A percentile compares a stretch with the other conserved stretches of the same genome.
Evolutionary conservation across 2,888 invertebrate genomes (phyloP).

Genomic region (Thumatha senex): DNA sequence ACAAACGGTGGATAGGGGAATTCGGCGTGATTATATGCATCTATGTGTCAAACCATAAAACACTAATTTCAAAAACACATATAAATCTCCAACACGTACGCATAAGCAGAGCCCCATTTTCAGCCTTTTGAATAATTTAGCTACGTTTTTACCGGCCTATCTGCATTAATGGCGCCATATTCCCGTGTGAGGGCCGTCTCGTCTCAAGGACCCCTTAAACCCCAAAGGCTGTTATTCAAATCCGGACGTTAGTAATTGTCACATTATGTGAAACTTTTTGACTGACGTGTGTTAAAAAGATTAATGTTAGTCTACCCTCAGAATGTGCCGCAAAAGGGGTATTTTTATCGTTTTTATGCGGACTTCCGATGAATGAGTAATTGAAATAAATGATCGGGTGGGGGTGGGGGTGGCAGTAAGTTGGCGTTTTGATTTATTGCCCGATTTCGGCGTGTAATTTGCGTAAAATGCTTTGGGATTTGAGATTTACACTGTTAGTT

Average conservation of each 20-base stretch:
- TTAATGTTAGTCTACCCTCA: slow-evolving; percentile 42
- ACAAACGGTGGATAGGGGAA: no score
- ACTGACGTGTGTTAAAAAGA: slow-evolving; percentile 42
- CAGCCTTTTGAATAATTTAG: slow-evolving; percentile 51
- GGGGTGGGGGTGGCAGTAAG: slow-evolving; percentile 14
- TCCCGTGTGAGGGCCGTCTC: slow-evolving; percentile 8
- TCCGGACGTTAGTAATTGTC: slow-evolving; percentile 39
- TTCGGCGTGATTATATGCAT: no score
- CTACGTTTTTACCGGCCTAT: slow-evolving; percentile 38
- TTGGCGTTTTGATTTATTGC: slow-evolving; percentile 35
- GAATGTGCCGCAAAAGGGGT: slow-evolving; percentile 20
- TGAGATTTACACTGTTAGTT: background rate
- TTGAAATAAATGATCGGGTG: slow-evolving; percentile 42
- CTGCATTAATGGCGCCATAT: slow-evolving; percentile 35
- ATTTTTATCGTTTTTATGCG: slow-evolving; percentile 38
- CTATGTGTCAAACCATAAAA: no score
- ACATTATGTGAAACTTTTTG: slow-evolving; percentile 37
- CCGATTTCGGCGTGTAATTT: slow-evolving; percentile 7
- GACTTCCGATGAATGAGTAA: slow-evolving; percentile 36
- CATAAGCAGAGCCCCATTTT: slow-evolving; percentile 1
- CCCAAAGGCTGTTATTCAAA: slow-evolving; percentile 31
- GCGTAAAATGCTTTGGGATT: background rate
- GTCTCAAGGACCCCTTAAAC: background rate
- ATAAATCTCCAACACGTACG: background rate
- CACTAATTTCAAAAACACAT: background rate